Evolutionary conservation across 1,140 invertebrate genomes (phyloP).

Genomic region (Mya arenaria): DNA sequence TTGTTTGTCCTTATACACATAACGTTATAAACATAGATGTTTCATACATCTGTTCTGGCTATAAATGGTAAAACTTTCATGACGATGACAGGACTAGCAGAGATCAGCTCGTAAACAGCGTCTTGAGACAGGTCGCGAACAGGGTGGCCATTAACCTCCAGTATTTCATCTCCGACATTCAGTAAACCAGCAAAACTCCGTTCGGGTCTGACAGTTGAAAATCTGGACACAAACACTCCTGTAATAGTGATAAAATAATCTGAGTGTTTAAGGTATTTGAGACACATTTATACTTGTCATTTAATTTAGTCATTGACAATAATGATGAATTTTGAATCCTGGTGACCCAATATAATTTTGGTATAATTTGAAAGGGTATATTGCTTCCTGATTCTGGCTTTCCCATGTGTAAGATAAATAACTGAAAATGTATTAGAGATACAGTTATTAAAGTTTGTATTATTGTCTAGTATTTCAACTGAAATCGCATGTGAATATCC

Average conservation of each 20-base stretch:
- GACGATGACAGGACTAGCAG: conserved; percentile 52
- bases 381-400: too few relatives aligned
- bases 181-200: conserved; percentile 76
- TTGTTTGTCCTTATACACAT: too few relatives aligned
- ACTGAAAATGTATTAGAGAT: too few relatives aligned
- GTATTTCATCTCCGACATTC: conserved; percentile 78
- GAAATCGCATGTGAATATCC: too few relatives aligned
- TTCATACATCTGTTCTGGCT: conserved; percentile 64
- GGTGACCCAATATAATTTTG: too few relatives aligned
- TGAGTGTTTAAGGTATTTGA: not conserved
- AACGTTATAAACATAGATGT: not conserved
- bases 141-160: conserved; percentile 74
- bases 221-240: conserved; percentile 79
- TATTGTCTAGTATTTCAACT: too few relatives aligned
- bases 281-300: not conserved
- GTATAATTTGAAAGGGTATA: too few relatives aligned
- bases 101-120: conserved; percentile 71
- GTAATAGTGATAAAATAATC: conserved; percentile 53
- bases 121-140: conserved; percentile 65
- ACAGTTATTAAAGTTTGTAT: too few relatives aligned
- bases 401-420: too few relatives aligned
- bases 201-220: conserved; percentile 70
- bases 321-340: too few relatives aligned
- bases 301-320: too few relatives aligned
- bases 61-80: conserved; percentile 69